Conservation (phyloP, 1,140 invertebrate genomes). For the Amyelois transitella region DNA sequence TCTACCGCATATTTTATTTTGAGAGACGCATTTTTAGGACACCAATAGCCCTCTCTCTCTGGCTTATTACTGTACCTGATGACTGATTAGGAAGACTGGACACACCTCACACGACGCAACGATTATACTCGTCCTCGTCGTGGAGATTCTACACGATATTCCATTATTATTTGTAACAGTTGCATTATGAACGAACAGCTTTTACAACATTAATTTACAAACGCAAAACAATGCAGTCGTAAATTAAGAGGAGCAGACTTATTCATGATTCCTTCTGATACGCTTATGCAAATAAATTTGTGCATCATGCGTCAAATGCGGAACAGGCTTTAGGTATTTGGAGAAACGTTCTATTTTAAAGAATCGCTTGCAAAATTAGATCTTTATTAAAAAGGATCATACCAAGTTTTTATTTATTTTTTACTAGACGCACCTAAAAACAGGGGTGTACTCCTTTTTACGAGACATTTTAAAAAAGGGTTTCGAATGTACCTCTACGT, state of each 20-base stretch:
- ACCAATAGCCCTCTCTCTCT: conserved; percentile 26
- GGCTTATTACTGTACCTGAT: conserved; percentile 1
- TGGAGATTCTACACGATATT: conserved; percentile 8
- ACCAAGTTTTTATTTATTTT: too few species aligned
- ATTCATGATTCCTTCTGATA: not conserved
- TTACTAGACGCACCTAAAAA: too few species aligned
- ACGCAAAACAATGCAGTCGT: conserved; percentile 4
- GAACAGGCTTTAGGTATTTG: too few species aligned
- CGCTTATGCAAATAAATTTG: not conserved
- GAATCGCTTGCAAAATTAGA: not conserved
- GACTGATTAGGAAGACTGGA: conserved; percentile 12
- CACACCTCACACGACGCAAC: conserved; percentile 13
- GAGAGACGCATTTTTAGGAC: conserved; percentile 40
- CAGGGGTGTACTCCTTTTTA: too few species aligned
- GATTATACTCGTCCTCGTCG: conserved; percentile 23
- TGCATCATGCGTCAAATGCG: not conserved
- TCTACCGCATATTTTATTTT: conserved; percentile 58
- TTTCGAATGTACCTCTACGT: too few species aligned
- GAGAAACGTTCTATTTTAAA: not conserved
- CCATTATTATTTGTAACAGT: conserved; percentile 15
- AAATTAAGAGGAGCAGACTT: conserved; percentile 2
- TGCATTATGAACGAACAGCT: conserved; percentile 18
- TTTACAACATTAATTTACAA: not conserved
- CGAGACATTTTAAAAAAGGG: too few species aligned
- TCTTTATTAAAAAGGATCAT: too few species aligned